Base-by-base conservation (phyloP, 1,140 invertebrate species). In the Dreissena rostriformis region DNA sequence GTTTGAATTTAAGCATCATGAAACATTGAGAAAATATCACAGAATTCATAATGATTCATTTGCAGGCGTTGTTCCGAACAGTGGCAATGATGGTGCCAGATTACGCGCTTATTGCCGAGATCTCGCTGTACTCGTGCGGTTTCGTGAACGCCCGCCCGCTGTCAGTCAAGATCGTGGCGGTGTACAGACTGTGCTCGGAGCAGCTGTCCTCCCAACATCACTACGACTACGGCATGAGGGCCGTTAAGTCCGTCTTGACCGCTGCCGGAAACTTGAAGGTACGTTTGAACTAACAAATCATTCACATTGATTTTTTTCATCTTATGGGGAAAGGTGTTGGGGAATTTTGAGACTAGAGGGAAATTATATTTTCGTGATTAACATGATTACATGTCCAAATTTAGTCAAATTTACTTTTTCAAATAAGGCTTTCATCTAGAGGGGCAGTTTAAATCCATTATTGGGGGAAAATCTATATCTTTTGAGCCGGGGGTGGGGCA, bases 51-150 rank as follows among this genome's bases (percentile, higher is more conserved):
- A 15, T 19, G 19, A 63, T 19, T 66, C 65, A 73, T 84, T 84
- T 86, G 12, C 97, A 97, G 96, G 97, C 97, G 0, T 93, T 99
- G 8, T 99, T 99, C 95, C 95, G 98, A 86, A 97, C 98, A 2
- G 98, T 99, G 19, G 98, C 98, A 39, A 99, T 99, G 98, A 99
- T 99, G 98, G 97, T 99, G 26, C 98, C 98, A 0, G 98, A 99
- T 94, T 98, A 98, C 93, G 97, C 97, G 14, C 92, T 99, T 15
- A 99, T 99, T 90, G 97, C 98, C 0, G 98, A 99, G 94, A 98
- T 98, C 84, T 97, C 97, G 67, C 92, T 99, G 0, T 98, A 98
- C 89, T 98, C 98, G 0, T 98, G 96, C 92, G 98, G 98, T n/a
- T 99, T 98, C 91, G 94, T 97, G 14, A 96, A 96, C 67, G 98